Base-by-base conservation (phyloP, 1,140 invertebrate genomes). In the Camponotus vicinus region DNA sequence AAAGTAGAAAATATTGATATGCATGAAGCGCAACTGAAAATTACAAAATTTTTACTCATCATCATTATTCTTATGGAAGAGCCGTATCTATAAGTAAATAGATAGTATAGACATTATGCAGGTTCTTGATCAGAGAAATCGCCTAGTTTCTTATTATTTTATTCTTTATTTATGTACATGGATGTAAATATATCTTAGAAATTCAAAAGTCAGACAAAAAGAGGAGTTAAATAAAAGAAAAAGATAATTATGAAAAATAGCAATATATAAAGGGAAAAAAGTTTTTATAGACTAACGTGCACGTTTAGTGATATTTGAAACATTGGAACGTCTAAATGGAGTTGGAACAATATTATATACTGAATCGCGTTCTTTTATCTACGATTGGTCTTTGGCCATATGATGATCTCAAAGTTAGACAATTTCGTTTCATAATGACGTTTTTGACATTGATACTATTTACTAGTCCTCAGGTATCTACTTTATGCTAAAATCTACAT, bases 341-440 rank as follows among this genome's bases (percentile, higher is more conserved):
- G 2, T 45, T 61, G 4, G 67, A 71, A 1, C 78, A 5, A 0
- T 82, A 82, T 42, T 82, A 21, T 34, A 27, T 1, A 59, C 0
- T 73, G 1, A 71, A 82, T 73, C 52, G 27, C 0, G 34, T 59
- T 32, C 3, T 82, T 59, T 27, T 82, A 13, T 82, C 66, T 11
- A 0, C 1, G 2, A 8, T 82, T 42, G 78, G 78, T 34, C 66
- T 82, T 9, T 82, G 78, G 78, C 78, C 78, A 13, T 34, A 71
- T 21, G 15, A 34, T 71, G 7, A 63, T 59, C 13, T 59, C 11
- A 71, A 42, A 71, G 5, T 59, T 1, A 70, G 66, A 34, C 5
- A 2, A 13, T 0, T 82, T n/a, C 52, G 52, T 42, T n/a, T 42
- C 2, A 34, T 21, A 37, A 21, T 82, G 15, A 15, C 27, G 9